Percentiles rank a stretch among this genome's conserved stretches.
Conservation (phyloP, 2,888 invertebrate species). For the Drosophila kambysellisi region DNA sequence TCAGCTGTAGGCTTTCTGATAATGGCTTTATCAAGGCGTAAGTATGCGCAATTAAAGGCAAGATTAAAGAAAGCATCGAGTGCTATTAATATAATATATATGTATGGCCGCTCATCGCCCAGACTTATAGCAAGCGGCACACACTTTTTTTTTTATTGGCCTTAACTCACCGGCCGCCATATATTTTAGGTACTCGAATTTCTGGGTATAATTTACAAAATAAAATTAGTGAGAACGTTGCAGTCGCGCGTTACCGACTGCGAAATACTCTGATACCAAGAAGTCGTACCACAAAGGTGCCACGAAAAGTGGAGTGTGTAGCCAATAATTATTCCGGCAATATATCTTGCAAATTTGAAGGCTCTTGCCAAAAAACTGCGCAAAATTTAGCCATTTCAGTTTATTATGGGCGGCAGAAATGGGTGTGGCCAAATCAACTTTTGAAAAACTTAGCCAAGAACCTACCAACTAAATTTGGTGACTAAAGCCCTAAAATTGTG, state of each 20-base stretch:
- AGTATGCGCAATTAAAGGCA: slow-evolving; percentile 21
- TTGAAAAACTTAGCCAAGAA: no score
- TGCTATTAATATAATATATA: slow-evolving; percentile 21
- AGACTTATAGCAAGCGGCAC: slow-evolving; percentile 31
- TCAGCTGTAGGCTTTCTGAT: slow-evolving; percentile 24
- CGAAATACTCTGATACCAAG: neutral
- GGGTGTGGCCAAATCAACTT: no score
- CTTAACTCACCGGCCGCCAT: neutral
- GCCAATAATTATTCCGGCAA: neutral
- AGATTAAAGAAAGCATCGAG: slow-evolving; percentile 2
- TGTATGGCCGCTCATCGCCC: slow-evolving; percentile 49
- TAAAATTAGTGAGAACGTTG: neutral
- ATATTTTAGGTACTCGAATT: slow-evolving; percentile 11
- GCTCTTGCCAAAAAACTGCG: no score
- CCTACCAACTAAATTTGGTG: neutral
- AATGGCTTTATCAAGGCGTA: slow-evolving; percentile 26
- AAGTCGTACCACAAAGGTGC: no score
- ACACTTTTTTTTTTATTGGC: slow-evolving; percentile 14
- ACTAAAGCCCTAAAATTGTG: neutral
- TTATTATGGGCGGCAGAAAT: neutral
- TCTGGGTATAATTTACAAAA: neutral
- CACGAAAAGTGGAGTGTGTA: neutral
- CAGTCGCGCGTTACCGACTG: neutral
- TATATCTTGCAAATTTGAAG: no score
- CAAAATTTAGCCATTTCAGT: neutral